phyloP scores from a whole-genome alignment of 2,113 vertebrate genomes.

The Xyliphius kryptos region DNA sequence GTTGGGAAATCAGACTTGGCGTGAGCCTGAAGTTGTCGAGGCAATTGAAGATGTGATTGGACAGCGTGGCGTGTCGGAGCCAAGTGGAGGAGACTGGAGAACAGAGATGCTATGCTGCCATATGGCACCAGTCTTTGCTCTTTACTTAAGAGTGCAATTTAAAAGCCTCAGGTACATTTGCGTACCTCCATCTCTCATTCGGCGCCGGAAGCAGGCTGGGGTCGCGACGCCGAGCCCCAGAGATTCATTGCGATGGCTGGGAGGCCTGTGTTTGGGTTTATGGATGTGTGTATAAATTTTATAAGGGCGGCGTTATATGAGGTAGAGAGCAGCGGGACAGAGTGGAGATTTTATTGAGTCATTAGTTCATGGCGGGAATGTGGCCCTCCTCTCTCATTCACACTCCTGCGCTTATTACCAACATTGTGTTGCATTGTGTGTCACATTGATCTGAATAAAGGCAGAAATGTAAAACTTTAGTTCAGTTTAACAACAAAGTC shows the following conservation, averaged over 20 bases:
- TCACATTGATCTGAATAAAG: too few species aligned
- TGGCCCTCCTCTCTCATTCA: background rate
- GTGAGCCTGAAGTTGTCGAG: slow-evolving; percentile 40
- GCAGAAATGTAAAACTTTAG: too few species aligned
- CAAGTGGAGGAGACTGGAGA: slow-evolving; percentile 6
- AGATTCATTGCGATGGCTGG: slow-evolving; percentile 16
- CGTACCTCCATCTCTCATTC: background rate
- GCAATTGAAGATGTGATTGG: slow-evolving; percentile 50
- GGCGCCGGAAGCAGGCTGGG: slow-evolving; percentile 8
- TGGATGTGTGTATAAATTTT: slow-evolving; percentile 48
- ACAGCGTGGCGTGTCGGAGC: slow-evolving; percentile 12
- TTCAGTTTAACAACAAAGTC: too few species aligned
- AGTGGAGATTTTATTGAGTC: slow-evolving; percentile 41
- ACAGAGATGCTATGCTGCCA: slow-evolving; percentile 6
- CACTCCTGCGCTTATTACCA: background rate
- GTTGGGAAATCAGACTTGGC: slow-evolving; percentile 42
- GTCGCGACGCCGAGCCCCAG: background rate
- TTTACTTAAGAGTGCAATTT: slow-evolving; percentile 9
- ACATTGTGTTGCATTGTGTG: too few species aligned
- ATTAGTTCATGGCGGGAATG: slow-evolving; percentile 33
- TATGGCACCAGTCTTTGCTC: slow-evolving; percentile 7
- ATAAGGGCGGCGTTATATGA: slow-evolving; percentile 47
- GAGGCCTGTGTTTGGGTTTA: slow-evolving; percentile 36
- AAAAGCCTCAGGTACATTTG: slow-evolving; percentile 32
- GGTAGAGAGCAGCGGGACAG: slow-evolving; percentile 35